Conservation (phyloP, 2,113 vertebrate species). For the Camelus dromedarius region DNA sequence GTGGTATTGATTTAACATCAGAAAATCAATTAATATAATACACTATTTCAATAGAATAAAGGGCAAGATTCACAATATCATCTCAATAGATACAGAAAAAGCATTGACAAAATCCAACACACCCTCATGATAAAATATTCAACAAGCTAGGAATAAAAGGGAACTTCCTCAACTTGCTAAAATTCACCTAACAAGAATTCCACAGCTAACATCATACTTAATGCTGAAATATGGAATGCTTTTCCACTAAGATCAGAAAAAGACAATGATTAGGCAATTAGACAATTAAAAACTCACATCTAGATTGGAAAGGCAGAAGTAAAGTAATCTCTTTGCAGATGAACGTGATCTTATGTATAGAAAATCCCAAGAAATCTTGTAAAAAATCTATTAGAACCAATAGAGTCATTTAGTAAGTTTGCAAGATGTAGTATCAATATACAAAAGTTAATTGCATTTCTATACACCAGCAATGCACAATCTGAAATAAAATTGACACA, state of each 20-base stretch:
- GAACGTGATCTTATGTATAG: too few species aligned
- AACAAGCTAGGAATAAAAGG: not conserved
- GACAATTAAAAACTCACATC: not conserved
- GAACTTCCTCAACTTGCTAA: not conserved
- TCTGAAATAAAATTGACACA: not conserved
- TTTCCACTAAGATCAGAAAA: not conserved
- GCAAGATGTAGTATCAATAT: not conserved
- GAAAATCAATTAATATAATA: not conserved
- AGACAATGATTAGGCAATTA: not conserved
- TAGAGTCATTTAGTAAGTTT: not conserved
- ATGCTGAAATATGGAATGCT: not conserved
- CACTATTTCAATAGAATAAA: not conserved
- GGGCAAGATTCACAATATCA: not conserved
- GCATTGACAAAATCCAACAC: not conserved
- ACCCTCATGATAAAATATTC: not conserved
- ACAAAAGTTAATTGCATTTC: not conserved
- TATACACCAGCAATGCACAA: not conserved
- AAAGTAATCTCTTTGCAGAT: not conserved
- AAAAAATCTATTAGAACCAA: not conserved
- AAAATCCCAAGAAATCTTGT: not conserved
- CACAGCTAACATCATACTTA: not conserved
- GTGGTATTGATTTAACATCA: not conserved
- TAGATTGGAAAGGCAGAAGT: not conserved
- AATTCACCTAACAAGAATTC: not conserved
- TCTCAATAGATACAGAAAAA: not conserved